Evolutionary conservation across 2,797 vertebrate genomes (phyloP).

Genomic region (Pseudochromis fuscus): DNA sequence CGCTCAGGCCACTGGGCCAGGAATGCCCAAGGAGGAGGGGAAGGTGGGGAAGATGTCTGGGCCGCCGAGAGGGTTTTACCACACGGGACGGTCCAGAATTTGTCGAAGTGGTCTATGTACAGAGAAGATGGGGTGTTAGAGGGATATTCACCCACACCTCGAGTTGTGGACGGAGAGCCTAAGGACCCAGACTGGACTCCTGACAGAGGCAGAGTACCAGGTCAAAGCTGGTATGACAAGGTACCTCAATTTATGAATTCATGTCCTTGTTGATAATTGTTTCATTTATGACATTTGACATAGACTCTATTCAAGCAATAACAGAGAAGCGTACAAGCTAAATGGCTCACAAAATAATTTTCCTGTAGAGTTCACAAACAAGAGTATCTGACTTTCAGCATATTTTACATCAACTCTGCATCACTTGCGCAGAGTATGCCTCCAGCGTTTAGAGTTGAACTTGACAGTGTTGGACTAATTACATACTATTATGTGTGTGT

Average conservation of each 20-base stretch:
- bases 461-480: conserved; percentile 45
- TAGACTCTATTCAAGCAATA: conserved; percentile 7
- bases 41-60: conserved; percentile 84
- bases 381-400: conserved; percentile 16
- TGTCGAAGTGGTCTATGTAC: conserved; percentile 85
- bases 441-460: conserved; percentile 34
- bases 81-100: conserved; percentile 83
- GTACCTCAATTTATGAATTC: conserved; percentile 77
- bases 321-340: neutral
- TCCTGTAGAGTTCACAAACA: conserved; percentile 4
- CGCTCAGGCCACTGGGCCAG: conserved; percentile 86
- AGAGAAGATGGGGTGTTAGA: conserved; percentile 80
- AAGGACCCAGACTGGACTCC: conserved; percentile 82
- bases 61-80: conserved; percentile 85
- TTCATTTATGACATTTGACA: neutral
- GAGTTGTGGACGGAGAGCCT: conserved; percentile 44
- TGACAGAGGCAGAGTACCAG: conserved; percentile 77
- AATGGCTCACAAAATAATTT: neutral
- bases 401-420: conserved; percentile 30
- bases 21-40: conserved; percentile 76
- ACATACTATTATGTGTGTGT: conserved; percentile 44
- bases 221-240: conserved; percentile 91
- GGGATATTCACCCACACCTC: conserved; percentile 69
- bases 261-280: neutral
- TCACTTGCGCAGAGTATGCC: conserved; percentile 20